Conservation (phyloP, 2,888 invertebrate species). For the Tetheella fluctuosa region DNA sequence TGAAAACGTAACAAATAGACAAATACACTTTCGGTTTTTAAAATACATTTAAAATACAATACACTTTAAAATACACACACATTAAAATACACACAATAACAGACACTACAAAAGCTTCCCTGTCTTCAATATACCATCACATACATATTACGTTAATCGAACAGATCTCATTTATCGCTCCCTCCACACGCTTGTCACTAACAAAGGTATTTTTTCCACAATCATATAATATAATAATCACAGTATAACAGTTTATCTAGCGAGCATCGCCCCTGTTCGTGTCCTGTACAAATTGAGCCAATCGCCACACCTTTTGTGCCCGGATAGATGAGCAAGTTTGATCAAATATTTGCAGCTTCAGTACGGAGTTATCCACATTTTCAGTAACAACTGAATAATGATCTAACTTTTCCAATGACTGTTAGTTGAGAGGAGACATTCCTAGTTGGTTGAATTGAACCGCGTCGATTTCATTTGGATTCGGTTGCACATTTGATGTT, state of each 20-base stretch:
- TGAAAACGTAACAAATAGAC: no score
- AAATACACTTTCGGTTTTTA: no score
- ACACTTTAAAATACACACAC: no score
- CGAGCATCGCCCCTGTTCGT: conserved; percentile 52
- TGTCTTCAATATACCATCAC: not conserved
- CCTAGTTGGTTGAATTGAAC: conserved; percentile 21
- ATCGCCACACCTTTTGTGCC: conserved; percentile 62
- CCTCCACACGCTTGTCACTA: conserved; percentile 1
- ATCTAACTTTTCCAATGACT: conserved; percentile 22
- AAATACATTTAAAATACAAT: no score
- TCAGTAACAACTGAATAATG: conserved; percentile 27
- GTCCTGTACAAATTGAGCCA: conserved; percentile 66
- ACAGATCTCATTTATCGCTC: conserved; percentile 26
- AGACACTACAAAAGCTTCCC: no score
- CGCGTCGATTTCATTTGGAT: not conserved
- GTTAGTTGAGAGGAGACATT: conserved; percentile 28
- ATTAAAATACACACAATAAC: no score
- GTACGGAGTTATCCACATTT: conserved; percentile 40
- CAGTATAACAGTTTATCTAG: conserved; percentile 50
- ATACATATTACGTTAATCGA: not conserved
- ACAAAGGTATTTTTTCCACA: conserved; percentile 20
- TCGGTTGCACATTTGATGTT: not conserved
- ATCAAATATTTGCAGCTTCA: conserved; percentile 69
- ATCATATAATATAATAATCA: conserved; percentile 35
- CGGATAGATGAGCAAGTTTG: conserved; percentile 47